Percentiles rank a stretch among this genome's conserved stretches.
These are phyloP conservation scores for Neuroscelio doddi DNA, from an alignment of 2,888 invertebrate genomes.

Conservation along the genomic window DNA sequence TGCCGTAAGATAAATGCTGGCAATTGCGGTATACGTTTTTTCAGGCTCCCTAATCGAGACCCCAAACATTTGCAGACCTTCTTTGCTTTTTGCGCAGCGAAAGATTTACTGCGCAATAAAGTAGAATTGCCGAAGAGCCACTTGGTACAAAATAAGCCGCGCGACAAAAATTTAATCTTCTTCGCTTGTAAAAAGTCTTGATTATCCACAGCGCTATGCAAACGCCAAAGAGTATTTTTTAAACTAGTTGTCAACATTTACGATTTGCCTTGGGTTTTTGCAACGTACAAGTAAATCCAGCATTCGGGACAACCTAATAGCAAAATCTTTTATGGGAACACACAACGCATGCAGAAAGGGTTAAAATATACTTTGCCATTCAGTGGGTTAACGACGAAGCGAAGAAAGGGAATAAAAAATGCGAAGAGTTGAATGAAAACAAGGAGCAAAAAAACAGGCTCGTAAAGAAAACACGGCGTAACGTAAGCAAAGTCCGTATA, in stretches of 20 bases:
- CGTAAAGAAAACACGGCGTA: conserved; percentile 39
- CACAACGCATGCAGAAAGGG: conserved; percentile 43
- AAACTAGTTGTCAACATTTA: too few relatives aligned
- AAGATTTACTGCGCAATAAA: conserved; percentile 19
- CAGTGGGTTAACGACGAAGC: conserved; percentile 17
- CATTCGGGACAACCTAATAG: too few relatives aligned
- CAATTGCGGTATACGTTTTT: conserved; percentile 7
- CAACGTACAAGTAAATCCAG: too few relatives aligned
- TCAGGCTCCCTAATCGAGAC: conserved; percentile 8
- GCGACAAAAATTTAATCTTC: neutral
- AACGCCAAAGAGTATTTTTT: neutral
- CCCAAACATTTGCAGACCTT: conserved; percentile 15
- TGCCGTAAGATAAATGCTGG: neutral
- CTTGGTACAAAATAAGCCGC: neutral
- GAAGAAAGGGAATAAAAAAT: conserved; percentile 30
- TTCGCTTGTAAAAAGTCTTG: neutral
- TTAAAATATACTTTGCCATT: conserved; percentile 6
- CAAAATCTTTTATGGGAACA: too few relatives aligned
- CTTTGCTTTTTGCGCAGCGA: conserved; percentile 3
- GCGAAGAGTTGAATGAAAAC: conserved; percentile 33
- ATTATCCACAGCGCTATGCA: neutral
- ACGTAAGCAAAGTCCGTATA: conserved; percentile 7
- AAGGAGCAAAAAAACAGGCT: conserved; percentile 43
- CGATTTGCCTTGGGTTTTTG: too few relatives aligned
- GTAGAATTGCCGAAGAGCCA: conserved; percentile 6